Conservation (phyloP, 2,888 invertebrate genomes). For the Thecocarcelia acutangulata region DNA sequence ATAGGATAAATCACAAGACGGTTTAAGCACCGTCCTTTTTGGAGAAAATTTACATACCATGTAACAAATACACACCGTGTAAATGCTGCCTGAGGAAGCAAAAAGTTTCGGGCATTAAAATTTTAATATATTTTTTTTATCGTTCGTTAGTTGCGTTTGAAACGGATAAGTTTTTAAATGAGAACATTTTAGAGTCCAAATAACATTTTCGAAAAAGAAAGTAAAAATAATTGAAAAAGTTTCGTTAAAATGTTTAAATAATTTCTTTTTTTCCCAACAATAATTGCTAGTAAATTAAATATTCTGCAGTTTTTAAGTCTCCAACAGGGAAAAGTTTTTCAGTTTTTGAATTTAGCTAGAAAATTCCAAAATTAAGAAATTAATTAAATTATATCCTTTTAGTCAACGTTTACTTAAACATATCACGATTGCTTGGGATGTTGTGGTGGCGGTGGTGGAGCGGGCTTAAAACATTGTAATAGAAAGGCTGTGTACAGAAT, state of each 20-base stretch:
- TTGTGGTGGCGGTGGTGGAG: constrained; percentile 84
- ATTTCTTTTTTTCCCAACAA: constrained; percentile 12
- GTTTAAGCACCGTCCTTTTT: too few relatives aligned
- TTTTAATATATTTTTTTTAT: constrained; percentile 35
- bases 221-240: constrained; percentile 21
- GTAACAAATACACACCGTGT: too few relatives aligned
- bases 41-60: too few relatives aligned
- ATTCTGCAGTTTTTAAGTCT: too few relatives aligned
- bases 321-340: not conserved
- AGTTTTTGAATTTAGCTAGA: constrained; percentile 29
- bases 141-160: constrained; percentile 36
- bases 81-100: not conserved
- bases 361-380: constrained; percentile 36
- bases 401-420: constrained; percentile 66
- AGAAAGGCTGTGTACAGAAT: constrained; percentile 94
- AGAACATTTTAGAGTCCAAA: constrained; percentile 5
- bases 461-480: constrained; percentile 92
- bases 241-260: constrained; percentile 2
- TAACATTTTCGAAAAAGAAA: constrained; percentile 9
- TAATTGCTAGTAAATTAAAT: not conserved
- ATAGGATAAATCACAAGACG: too few relatives aligned
- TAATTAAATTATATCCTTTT: constrained; percentile 25
- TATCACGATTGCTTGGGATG: constrained; percentile 81
- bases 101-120: constrained; percentile 31
- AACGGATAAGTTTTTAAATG: constrained; percentile 6